phyloP scores from a whole-genome alignment of 2,113 vertebrate species.

The Pogonocichla stellata region DNA sequence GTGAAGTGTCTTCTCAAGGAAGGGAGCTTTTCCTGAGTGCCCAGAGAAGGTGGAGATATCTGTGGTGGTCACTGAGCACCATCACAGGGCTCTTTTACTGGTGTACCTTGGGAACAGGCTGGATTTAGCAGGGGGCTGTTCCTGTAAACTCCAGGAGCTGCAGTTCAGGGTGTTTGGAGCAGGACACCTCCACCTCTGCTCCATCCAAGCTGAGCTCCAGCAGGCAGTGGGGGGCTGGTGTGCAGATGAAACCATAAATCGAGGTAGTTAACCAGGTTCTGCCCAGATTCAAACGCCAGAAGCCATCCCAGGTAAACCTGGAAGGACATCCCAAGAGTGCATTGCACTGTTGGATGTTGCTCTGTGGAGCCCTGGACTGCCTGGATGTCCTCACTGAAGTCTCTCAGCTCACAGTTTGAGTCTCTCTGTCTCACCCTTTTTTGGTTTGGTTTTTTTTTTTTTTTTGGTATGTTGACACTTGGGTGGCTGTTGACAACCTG shows the following conservation, averaged over 20 bases:
- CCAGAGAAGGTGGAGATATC: not conserved
- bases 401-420: not conserved
- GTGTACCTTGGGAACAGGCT: not conserved
- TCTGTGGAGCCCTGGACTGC: not conserved
- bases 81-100: fast-evolving
- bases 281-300: not conserved
- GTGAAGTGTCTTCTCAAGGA: not conserved
- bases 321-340: fast-evolving
- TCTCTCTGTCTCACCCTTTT: not conserved
- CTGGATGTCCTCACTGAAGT: fast-evolving
- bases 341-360: fast-evolving
- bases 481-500: not conserved
- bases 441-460: not conserved
- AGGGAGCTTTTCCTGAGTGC: not conserved
- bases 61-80: fast-evolving
- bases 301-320: not conserved
- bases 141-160: not conserved
- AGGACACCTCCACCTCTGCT: not conserved
- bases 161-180: not conserved
- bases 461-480: not conserved
- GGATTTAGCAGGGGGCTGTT: not conserved
- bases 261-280: not conserved
- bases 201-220: not conserved
- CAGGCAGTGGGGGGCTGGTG: not conserved
- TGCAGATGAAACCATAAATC: not conserved